A percentile compares a stretch with the other conserved stretches of the same genome.
These are phyloP conservation scores for Eriosoma lanigerum DNA, from an alignment of 1,140 invertebrate species.

Conservation along the genomic window DNA sequence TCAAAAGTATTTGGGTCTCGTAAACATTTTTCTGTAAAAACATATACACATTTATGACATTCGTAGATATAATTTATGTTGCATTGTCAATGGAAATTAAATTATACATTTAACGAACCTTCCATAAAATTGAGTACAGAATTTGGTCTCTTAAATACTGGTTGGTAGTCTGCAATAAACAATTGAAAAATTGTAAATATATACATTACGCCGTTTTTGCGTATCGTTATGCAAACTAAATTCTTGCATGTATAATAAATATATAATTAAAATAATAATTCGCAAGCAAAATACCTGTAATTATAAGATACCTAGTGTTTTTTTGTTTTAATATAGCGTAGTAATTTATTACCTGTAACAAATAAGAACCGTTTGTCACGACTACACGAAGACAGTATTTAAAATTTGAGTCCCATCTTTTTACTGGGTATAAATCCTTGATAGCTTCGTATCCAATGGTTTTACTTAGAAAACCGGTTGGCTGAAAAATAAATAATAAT, in stretches of 20 bases:
- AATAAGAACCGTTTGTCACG: conserved; percentile 73
- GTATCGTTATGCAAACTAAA: conserved; percentile 33
- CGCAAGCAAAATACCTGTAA: conserved; percentile 63
- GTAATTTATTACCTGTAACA: conserved; percentile 65
- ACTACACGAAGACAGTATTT: conserved; percentile 81
- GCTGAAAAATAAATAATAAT: conserved; percentile 38
- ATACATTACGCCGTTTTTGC: not conserved
- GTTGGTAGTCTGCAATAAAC: conserved; percentile 68
- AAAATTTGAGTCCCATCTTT: conserved; percentile 77
- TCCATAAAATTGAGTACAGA: conserved; percentile 82
- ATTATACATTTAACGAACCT: conserved; percentile 64
- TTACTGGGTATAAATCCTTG: conserved; percentile 77
- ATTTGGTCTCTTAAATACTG: conserved; percentile 81
- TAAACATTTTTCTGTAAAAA: conserved; percentile 73
- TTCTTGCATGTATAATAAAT: too few species aligned
- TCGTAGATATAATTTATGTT: too few species aligned
- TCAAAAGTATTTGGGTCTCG: conserved; percentile 74
- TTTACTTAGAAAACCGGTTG: conserved; percentile 19
- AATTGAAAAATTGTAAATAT: conserved; percentile 43
- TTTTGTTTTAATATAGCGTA: not conserved
- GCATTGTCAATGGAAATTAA: too few species aligned
- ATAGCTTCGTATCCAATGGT: conserved; percentile 67
- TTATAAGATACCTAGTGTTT: too few species aligned
- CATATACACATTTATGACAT: too few species aligned
- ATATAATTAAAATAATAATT: not conserved